Evolutionary conservation across 2,888 invertebrate species (phyloP).

Genomic region (Limenitis camilla): DNA sequence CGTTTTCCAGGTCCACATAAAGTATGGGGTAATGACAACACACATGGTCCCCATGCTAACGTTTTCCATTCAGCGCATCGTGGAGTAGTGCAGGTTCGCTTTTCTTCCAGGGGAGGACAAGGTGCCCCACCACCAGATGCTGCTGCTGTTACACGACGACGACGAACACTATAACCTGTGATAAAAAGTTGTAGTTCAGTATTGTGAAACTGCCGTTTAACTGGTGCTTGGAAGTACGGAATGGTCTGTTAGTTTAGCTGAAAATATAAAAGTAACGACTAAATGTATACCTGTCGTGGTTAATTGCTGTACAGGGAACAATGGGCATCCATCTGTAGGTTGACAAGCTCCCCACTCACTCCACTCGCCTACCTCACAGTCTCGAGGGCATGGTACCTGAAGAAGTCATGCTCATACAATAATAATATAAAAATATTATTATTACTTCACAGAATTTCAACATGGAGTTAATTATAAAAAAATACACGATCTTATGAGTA

Average conservation of each 20-base stretch:
- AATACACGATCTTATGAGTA: too few relatives aligned
- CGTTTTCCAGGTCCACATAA: slow-evolving; percentile 77
- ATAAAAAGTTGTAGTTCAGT: neutral
- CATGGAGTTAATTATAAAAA: neutral
- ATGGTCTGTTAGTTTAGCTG: neutral
- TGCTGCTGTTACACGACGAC: slow-evolving; percentile 61
- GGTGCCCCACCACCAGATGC: slow-evolving; percentile 69
- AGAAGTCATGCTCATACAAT: neutral
- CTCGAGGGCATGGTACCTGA: slow-evolving; percentile 75
- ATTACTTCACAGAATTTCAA: neutral
- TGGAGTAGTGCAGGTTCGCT: slow-evolving; percentile 69
- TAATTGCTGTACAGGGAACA: slow-evolving; percentile 65
- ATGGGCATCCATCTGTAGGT: slow-evolving; percentile 69
- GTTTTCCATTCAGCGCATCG: slow-evolving; percentile 71
- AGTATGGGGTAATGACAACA: slow-evolving; percentile 53
- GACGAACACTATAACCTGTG: slow-evolving; percentile 64
- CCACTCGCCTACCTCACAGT: slow-evolving; percentile 77
- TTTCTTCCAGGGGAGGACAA: slow-evolving; percentile 71
- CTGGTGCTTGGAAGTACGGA: too few relatives aligned
- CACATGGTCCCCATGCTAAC: slow-evolving; percentile 71
- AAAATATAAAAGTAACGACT: neutral
- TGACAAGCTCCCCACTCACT: slow-evolving; percentile 77
- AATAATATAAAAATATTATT: too few relatives aligned
- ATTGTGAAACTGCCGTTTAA: too few relatives aligned
- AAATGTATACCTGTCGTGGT: slow-evolving; percentile 59